Percentiles rank a stretch among this genome's conserved stretches.
phyloP scores from a whole-genome alignment of 2,888 invertebrate genomes.

The Cacoxenus indagator region DNA sequence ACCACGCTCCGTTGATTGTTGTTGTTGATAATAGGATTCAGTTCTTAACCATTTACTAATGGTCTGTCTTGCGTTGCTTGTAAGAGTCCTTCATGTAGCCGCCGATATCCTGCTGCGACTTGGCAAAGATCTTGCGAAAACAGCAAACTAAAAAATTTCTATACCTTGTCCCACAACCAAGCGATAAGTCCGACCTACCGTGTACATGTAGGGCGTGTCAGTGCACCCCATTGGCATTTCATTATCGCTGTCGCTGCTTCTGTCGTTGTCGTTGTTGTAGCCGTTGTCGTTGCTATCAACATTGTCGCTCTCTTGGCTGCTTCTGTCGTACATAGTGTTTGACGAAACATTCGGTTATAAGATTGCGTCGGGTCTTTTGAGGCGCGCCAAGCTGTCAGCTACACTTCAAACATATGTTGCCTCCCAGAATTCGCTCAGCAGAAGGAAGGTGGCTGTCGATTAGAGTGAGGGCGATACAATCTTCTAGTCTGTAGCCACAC shows the following conservation, averaged over 20 bases:
- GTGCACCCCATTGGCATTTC: slow-evolving; percentile 54
- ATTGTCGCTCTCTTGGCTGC: neutral
- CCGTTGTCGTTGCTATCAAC: neutral
- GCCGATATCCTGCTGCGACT: slow-evolving; percentile 51
- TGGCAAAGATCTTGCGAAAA: slow-evolving; percentile 17
- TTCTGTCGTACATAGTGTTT: no score
- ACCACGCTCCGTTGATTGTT: neutral
- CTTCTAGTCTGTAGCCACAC: neutral
- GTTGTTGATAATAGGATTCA: slow-evolving; percentile 8
- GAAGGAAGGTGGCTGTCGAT: neutral
- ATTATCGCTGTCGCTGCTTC: slow-evolving; percentile 42
- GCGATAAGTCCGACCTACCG: slow-evolving; percentile 14
- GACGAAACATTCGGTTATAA: neutral
- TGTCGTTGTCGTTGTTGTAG: neutral
- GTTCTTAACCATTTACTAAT: slow-evolving; percentile 7
- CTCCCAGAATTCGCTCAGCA: neutral
- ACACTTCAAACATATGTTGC: slow-evolving; percentile 14
- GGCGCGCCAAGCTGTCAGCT: slow-evolving; percentile 15
- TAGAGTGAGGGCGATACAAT: no score
- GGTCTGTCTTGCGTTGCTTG: neutral
- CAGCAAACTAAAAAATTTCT: neutral
- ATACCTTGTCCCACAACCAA: neutral
- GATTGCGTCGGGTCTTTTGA: neutral
- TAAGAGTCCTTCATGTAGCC: slow-evolving; percentile 22
- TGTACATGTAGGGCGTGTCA: slow-evolving; percentile 21